A percentile compares a stretch with the other conserved stretches of the same genome.
Conservation (phyloP, 1,140 invertebrate species). For the Leptoteleia sp. region DNA sequence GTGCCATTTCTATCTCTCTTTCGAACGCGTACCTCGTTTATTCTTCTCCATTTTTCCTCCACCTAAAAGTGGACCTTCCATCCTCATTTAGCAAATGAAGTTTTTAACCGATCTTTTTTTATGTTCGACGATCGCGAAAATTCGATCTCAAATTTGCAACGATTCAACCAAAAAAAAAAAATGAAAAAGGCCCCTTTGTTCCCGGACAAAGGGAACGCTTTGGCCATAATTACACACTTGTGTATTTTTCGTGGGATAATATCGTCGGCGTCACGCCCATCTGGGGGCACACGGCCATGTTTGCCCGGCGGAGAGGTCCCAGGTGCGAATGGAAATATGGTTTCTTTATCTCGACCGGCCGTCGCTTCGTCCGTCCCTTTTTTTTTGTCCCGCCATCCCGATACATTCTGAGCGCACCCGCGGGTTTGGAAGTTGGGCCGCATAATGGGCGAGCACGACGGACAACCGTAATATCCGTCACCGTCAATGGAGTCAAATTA, state of each 20-base stretch:
- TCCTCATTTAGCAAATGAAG: constrained; percentile 47
- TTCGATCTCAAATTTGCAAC: constrained; percentile 47
- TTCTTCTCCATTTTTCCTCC: constrained; percentile 14
- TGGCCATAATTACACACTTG: constrained; percentile 49
- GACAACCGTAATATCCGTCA: constrained; percentile 45
- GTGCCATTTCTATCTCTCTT: background rate
- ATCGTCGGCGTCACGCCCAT: constrained; percentile 73
- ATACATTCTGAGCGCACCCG: constrained; percentile 51
- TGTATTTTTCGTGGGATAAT: constrained; percentile 64
- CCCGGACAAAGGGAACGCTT: constrained; percentile 45
- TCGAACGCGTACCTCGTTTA: background rate
- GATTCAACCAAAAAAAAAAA: constrained; percentile 41
- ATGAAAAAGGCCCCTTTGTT: constrained; percentile 34
- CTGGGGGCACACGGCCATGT: constrained; percentile 71
- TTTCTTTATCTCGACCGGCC: constrained; percentile 43
- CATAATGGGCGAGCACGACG: constrained; percentile 53
- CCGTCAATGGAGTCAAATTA: constrained; percentile 48
- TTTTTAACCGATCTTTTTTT: too few species aligned
- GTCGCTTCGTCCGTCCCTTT: constrained; percentile 12
- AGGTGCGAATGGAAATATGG: constrained; percentile 67
- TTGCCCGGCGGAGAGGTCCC: constrained; percentile 67
- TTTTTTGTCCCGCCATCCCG: constrained; percentile 38
- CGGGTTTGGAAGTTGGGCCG: constrained; percentile 25
- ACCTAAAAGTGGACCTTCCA: too few species aligned
- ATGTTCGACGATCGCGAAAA: too few species aligned